A percentile compares a stretch with the other conserved stretches of the same genome.
Conservation (phyloP, 2,888 invertebrate species). For the Ramazzottius varieornatus region DNA sequence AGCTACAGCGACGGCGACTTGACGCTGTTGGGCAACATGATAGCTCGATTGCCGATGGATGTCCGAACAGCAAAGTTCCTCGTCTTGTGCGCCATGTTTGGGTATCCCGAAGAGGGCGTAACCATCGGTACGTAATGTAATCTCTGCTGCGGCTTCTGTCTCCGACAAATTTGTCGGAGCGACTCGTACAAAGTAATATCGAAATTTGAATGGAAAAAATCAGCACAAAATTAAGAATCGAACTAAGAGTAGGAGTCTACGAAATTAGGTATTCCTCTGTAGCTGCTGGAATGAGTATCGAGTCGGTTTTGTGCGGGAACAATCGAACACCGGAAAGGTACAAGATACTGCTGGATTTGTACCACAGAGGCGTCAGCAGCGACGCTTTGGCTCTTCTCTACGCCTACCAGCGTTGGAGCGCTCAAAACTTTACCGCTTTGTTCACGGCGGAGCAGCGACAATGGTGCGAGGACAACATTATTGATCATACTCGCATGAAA, state of each 20-base stretch:
- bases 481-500: not conserved
- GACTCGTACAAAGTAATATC: too few relatives aligned
- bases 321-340: not conserved
- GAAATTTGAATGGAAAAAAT: not conserved
- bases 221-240: not conserved
- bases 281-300: constrained; percentile 1
- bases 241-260: too few relatives aligned
- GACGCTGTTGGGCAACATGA: not conserved
- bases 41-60: not conserved
- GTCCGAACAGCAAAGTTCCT: not conserved
- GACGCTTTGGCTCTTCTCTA: not conserved
- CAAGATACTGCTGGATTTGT: not conserved
- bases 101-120: not conserved
- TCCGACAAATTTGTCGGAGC: too few relatives aligned
- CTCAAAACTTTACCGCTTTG: not conserved
- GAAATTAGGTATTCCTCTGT: too few relatives aligned
- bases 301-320: not conserved
- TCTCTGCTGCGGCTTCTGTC: too few relatives aligned
- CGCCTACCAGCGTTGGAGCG: not conserved
- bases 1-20: not conserved
- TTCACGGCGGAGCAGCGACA: not conserved
- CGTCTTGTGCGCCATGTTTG: not conserved
- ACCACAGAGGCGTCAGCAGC: not conserved
- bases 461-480: not conserved
- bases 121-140: not conserved